Base-by-base conservation (phyloP, 1,140 invertebrate species). In the Ruditapes philippinarum region DNA sequence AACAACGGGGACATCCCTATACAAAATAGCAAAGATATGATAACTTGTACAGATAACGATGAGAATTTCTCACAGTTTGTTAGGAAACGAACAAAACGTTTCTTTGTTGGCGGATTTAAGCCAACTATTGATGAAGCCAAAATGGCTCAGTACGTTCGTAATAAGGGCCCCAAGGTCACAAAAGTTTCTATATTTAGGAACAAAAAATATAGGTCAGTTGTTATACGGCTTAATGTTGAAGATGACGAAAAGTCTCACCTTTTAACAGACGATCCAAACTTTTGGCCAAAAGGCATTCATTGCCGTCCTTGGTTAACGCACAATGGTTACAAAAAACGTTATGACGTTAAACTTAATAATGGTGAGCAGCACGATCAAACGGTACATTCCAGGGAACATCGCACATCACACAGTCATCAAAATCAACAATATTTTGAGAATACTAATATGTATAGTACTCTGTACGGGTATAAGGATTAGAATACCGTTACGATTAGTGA, bases 71-170 rank as follows among this genome's bases (percentile, higher is more conserved):
- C 68, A 73, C 68, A 9, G 9, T 31, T 11, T 73, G 68, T 73
- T 14, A 33, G n/a, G 68, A 73, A 36, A 40, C n/a, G 68, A 7
- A 73, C 68, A 73, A 28, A 36, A 31, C 68, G 68, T 9, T 73
- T 73, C 68, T 73, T 33, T 36, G 68, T 73, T 14, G 68, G 68
- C 3, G 68, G 68, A 17, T 73, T 73, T 73, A 73, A 73, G 36
- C 31, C 68, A 7, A 33, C 68, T 11, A 73, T 73, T 73, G 36
- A 19, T 73, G 68, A 73, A 36, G 11, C 68, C 14, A 31, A 31
- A 28, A 60, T 60, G 7, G 9, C 17, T 7, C 5, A 19, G 7
- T 60, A 12, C n/a, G 25, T 60, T 12, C 9, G n/a, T 7, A 5
- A 9, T 28, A 19, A 60, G n/a, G 57, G 57, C 5, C 57, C 57